These are phyloP conservation scores for Crocodylus rhombifer DNA, from an alignment of 2,797 vertebrate species.

Conservation along the genomic window DNA sequence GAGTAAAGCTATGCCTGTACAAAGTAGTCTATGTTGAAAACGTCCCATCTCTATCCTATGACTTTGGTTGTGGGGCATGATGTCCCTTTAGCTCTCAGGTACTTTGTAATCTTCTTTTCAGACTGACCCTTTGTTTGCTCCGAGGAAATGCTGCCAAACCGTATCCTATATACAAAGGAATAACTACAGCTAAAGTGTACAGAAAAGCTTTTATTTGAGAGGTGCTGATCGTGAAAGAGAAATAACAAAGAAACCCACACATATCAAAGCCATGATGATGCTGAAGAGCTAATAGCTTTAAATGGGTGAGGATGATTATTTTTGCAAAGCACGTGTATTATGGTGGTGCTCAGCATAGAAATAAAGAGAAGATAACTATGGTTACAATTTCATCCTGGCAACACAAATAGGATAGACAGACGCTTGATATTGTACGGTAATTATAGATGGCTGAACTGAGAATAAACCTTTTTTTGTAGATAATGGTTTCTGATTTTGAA, in stretches of 20 bases:
- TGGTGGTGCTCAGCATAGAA: constrained; percentile 64
- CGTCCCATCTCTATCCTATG: not conserved
- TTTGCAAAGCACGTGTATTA: constrained; percentile 66
- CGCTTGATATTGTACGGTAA: constrained; percentile 78
- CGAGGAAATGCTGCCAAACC: not conserved
- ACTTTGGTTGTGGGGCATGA: not conserved
- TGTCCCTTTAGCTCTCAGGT: not conserved
- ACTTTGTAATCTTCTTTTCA: not conserved
- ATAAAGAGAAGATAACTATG: constrained; percentile 72
- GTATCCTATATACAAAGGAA: not conserved
- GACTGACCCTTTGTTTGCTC: not conserved
- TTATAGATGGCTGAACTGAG: constrained; percentile 73
- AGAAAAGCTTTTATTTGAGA: constrained; percentile 24
- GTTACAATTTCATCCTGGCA: constrained; percentile 80
- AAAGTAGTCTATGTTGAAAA: not conserved
- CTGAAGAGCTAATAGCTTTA: constrained; percentile 59
- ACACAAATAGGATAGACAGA: constrained; percentile 80
- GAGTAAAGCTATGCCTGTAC: not conserved
- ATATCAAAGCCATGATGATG: constrained; percentile 40
- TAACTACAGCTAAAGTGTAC: not conserved
- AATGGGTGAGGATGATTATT: constrained; percentile 56
- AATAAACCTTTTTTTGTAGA: constrained; percentile 77
- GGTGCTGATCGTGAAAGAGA: not conserved
- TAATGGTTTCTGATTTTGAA: constrained; percentile 75
- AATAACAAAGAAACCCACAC: not conserved